phyloP scores from a whole-genome alignment of 2,888 invertebrate species.

The Andrena dorsata region DNA sequence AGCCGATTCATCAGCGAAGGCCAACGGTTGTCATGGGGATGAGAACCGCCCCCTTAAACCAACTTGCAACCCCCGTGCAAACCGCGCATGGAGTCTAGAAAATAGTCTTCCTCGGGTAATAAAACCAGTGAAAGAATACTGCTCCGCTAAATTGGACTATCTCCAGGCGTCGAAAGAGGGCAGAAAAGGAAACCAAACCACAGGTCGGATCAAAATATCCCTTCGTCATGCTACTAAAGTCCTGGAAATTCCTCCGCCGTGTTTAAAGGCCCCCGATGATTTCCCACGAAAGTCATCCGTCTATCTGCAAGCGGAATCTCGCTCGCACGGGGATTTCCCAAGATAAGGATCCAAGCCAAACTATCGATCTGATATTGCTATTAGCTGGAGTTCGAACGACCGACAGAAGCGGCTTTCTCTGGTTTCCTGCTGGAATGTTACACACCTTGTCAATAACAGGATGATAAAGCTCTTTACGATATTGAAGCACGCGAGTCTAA shows the following conservation, averaged over 20 bases:
- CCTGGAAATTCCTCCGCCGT: conserved; percentile 61
- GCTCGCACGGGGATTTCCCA: conserved; percentile 74
- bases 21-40: conserved; percentile 82
- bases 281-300: conserved; percentile 63
- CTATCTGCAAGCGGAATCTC: conserved; percentile 73
- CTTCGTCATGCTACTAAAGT: conserved; percentile 48
- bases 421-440: conserved; percentile 8
- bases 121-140: not conserved
- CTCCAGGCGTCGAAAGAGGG: not conserved
- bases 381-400: not conserved
- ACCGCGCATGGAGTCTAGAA: conserved; percentile 66
- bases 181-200: not conserved
- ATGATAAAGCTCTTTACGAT: conserved; percentile 10
- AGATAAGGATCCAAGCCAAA: conserved; percentile 69
- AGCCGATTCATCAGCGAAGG: conserved; percentile 77
- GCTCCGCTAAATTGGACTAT: not conserved
- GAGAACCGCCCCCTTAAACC: conserved; percentile 76
- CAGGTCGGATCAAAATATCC: not conserved
- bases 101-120: conserved; percentile 38
- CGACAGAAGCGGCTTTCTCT: conserved; percentile 33
- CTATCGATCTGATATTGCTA: conserved; percentile 16
- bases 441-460: conserved; percentile 5
- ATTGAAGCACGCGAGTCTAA: conserved; percentile 36
- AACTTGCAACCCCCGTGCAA: conserved; percentile 69
- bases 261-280: conserved; percentile 66